Percentiles rank a stretch among this genome's conserved stretches.
Evolutionary conservation across 2,797 vertebrate genomes (phyloP).

Genomic region (Sebastes flavidus): DNA sequence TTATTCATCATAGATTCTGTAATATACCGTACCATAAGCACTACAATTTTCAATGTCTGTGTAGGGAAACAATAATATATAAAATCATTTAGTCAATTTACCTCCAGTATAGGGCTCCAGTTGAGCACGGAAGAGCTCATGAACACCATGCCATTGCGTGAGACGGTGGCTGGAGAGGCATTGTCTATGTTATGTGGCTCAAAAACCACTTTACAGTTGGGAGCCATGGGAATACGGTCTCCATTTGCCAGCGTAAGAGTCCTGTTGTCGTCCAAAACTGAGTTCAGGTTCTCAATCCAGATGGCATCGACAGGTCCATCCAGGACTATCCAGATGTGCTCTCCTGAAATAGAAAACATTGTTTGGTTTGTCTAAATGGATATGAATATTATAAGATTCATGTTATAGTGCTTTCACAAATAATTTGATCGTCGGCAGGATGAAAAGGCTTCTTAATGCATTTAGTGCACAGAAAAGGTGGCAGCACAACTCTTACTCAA

Average conservation of each 20-base stretch:
- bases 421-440: background rate
- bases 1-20: background rate
- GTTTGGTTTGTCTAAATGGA: background rate
- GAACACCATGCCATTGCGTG: conserved; percentile 98
- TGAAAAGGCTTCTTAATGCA: background rate
- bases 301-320: conserved; percentile 98
- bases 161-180: conserved; percentile 96
- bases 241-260: conserved; percentile 96
- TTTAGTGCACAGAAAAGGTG: background rate
- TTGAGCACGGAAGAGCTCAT: conserved; percentile 96
- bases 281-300: conserved; percentile 99
- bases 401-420: background rate
- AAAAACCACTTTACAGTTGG: conserved; percentile 96
- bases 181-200: conserved; percentile 98
- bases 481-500: background rate
- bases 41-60: background rate
- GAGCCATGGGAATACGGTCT: conserved; percentile 96
- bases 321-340: conserved; percentile 96
- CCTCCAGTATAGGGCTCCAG: conserved; percentile 96
- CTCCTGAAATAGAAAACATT: conserved; percentile 78
- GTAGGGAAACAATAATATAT: background rate
- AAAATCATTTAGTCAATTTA: conserved; percentile 49
- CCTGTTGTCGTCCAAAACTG: conserved; percentile 96
- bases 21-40: background rate
- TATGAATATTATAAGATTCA: background rate